A percentile compares a stretch with the other conserved stretches of the same genome.
Conservation (phyloP, 2,888 invertebrate species). For the Acanthoscelides obtectus region DNA sequence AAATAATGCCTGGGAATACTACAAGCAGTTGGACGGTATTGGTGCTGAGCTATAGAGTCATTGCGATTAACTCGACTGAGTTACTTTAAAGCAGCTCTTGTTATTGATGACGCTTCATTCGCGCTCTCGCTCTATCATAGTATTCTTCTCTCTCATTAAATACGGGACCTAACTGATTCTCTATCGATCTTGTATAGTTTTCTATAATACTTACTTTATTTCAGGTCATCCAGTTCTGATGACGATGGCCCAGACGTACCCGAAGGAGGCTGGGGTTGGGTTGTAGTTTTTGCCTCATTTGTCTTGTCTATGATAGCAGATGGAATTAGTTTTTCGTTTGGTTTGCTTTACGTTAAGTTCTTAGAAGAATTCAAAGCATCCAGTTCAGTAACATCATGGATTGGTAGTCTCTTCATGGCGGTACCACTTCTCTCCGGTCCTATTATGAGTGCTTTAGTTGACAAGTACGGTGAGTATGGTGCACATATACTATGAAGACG, state of each 20-base stretch:
- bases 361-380: conserved; percentile 76
- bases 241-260: conserved; percentile 54
- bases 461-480: conserved; percentile 63
- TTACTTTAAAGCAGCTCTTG: too few species aligned
- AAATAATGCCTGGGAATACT: too few species aligned
- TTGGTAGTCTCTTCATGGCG: conserved; percentile 35
- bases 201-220: too few species aligned
- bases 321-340: conserved; percentile 90
- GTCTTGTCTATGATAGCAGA: conserved; percentile 86
- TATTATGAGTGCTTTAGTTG: conserved; percentile 78
- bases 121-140: too few species aligned
- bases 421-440: conserved; percentile 69
- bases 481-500: too few species aligned
- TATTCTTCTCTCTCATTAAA: too few species aligned
- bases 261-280: conserved; percentile 87
- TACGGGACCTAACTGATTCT: too few species aligned
- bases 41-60: too few species aligned
- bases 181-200: too few species aligned
- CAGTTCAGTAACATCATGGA: conserved; percentile 73
- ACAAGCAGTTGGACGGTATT: too few species aligned
- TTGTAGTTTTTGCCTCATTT: conserved; percentile 81
- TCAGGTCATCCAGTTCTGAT: conserved; percentile 13
- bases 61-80: too few species aligned
- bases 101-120: too few species aligned
- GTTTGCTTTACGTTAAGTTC: conserved; percentile 81